Evolutionary conservation across 2,113 vertebrate genomes (phyloP).

Genomic region (Sinosuthora webbiana): DNA sequence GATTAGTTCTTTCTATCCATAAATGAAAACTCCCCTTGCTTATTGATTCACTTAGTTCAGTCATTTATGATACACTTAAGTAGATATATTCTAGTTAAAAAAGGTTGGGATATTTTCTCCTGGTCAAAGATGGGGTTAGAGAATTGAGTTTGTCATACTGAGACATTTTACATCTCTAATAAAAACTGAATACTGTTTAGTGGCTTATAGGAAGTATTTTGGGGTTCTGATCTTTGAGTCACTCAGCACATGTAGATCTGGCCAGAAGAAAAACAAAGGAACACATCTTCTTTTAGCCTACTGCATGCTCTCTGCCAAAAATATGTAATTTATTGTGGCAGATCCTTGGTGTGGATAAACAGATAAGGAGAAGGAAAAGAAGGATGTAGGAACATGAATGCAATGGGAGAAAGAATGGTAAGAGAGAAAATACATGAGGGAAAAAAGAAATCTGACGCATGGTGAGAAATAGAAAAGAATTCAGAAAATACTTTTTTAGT

Average conservation of each 20-base stretch:
- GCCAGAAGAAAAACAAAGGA: neutral
- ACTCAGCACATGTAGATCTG: neutral
- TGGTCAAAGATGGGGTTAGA: neutral
- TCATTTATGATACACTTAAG: slow-evolving; percentile 41
- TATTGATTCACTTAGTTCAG: slow-evolving; percentile 59
- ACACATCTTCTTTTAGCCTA: neutral
- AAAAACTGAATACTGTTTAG: neutral
- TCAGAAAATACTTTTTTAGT: neutral
- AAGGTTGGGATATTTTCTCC: slow-evolving; percentile 1
- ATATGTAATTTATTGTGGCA: neutral
- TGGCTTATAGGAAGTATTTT: neutral
- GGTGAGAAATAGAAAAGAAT: neutral
- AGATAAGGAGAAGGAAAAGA: neutral
- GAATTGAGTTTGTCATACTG: neutral
- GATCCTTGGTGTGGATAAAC: neutral
- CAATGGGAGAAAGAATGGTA: neutral
- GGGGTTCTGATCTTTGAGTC: neutral
- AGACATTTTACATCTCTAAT: slow-evolving; percentile 6
- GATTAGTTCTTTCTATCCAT: slow-evolving; percentile 39
- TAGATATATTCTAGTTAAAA: slow-evolving; percentile 27
- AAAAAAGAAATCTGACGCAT: neutral
- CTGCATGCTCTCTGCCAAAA: neutral
- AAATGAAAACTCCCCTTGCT: slow-evolving; percentile 5
- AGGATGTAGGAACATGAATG: neutral
- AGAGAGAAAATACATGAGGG: neutral